phyloP scores from a whole-genome alignment of 2,797 vertebrate genomes.

The Sarcoramphus papa region DNA sequence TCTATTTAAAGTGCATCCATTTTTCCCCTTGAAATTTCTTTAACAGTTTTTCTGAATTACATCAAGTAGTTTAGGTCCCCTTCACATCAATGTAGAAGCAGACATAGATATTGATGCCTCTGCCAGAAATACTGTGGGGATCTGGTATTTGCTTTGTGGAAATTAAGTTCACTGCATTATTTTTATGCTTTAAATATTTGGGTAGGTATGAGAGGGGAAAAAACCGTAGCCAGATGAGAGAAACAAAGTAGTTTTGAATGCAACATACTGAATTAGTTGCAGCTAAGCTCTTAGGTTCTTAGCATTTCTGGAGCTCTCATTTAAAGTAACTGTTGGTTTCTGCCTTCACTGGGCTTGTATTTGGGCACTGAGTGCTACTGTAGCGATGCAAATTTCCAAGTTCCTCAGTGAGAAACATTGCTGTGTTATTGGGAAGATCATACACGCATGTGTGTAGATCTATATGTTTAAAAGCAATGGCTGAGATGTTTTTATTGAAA shows the following conservation, averaged over 20 bases:
- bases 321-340: not conserved
- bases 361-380: not conserved
- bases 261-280: not conserved
- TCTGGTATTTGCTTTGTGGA: not conserved
- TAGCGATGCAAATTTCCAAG: not conserved
- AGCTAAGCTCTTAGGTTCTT: not conserved
- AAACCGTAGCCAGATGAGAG: not conserved
- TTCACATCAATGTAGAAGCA: not conserved
- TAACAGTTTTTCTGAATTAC: not conserved
- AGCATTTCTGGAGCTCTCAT: not conserved
- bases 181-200: not conserved
- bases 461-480: not conserved
- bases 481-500: not conserved
- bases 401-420: not conserved
- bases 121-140: not conserved
- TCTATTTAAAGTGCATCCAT: not conserved
- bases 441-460: fast-evolving
- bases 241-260: not conserved
- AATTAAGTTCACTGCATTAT: not conserved
- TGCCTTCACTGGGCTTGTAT: not conserved
- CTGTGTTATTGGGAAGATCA: not conserved
- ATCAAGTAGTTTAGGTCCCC: not conserved
- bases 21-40: not conserved
- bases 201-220: not conserved
- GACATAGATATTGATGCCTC: not conserved